Base-by-base conservation (phyloP, 2,113 vertebrate genomes). In the Platichthys stellatus region DNA sequence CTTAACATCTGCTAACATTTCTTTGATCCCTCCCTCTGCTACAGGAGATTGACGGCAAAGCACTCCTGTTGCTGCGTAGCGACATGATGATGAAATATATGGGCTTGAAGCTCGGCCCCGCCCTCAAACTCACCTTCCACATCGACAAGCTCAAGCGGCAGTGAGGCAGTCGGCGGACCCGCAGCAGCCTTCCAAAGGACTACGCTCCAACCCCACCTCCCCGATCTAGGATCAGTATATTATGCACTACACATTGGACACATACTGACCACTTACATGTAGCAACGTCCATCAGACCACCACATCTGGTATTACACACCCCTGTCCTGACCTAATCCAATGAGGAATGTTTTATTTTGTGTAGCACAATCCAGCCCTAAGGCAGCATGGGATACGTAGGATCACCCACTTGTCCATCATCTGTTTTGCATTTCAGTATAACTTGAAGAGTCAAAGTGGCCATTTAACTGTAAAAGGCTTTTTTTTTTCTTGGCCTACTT, bases 41-140 rank as follows among this genome's bases (percentile, higher is more conserved):
- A 1, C 89, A 98, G 97, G 97, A 98, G 92, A 97, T 98, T 51
- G 97, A 98, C 0, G 97, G 97, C 12, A 97, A 96, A 69, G 97
- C 97, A 9, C 94, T 98, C 64, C 94, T 98, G 45, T 72, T 98
- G 86, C 92, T 98, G 79, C 94, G 96, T 3, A 97, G 96, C 0
- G 97, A 98, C 85, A 95, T 96, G 93, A 97, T 98, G 96, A 98
- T 97, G 96, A 97, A 97, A 86, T 99, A 99, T 92, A 99, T 99
- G 98, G 98, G 98, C 53, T 92, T 99, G 86, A 99, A 99, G 93
- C 94, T 99, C 75, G 98, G 98, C 14, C 98, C 98, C 0, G 96
- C 98, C 9, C 95, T 99, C 90, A 99, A 99, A 92, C 96, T 99
- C 84, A 96, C 94, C 78, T 98, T 97, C 92, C 97, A 99, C 92